phyloP scores from a whole-genome alignment of 2,113 vertebrate species.

The Ammodytes dubius region DNA sequence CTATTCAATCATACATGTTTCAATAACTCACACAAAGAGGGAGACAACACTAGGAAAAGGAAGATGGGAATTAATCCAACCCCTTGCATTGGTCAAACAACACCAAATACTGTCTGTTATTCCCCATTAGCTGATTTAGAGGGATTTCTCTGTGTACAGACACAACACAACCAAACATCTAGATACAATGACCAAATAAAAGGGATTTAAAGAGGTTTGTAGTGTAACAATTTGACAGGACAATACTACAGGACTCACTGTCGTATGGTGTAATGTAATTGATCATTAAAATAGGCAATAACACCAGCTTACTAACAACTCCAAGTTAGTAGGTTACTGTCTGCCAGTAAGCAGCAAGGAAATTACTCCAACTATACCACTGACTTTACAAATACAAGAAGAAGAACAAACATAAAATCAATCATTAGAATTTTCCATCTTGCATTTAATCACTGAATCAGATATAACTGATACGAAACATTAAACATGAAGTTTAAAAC shows the following conservation, averaged over 20 bases:
- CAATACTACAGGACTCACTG: conserved; percentile 59
- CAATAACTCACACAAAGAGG: conserved; percentile 70
- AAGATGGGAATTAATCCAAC: conserved; percentile 33
- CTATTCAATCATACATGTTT: conserved; percentile 74
- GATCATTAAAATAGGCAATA: conserved; percentile 42
- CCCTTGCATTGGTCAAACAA: conserved; percentile 23
- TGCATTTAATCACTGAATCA: conserved; percentile 55
- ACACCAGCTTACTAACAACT: conserved; percentile 56
- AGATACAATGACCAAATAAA: conserved; percentile 28
- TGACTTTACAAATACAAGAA: conserved; percentile 35
- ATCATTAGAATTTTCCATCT: conserved; percentile 32
- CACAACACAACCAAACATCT: conserved; percentile 55
- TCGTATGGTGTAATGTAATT: conserved; percentile 40
- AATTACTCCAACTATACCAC: conserved; percentile 56
- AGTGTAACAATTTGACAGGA: conserved; percentile 53
- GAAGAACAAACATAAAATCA: conserved; percentile 18
- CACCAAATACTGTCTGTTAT: conserved; percentile 16
- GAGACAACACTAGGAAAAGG: conserved; percentile 46
- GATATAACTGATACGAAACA: conserved; percentile 46
- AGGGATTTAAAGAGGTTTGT: conserved; percentile 43
- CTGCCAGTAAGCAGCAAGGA: conserved; percentile 63
- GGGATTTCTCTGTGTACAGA: conserved; percentile 52
- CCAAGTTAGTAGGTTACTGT: conserved; percentile 54
- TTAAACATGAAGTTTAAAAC: conserved; percentile 58
- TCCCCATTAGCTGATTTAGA: conserved; percentile 64